Conservation (phyloP, 2,113 vertebrate species). For the Microcebus griseorufus region DNA sequence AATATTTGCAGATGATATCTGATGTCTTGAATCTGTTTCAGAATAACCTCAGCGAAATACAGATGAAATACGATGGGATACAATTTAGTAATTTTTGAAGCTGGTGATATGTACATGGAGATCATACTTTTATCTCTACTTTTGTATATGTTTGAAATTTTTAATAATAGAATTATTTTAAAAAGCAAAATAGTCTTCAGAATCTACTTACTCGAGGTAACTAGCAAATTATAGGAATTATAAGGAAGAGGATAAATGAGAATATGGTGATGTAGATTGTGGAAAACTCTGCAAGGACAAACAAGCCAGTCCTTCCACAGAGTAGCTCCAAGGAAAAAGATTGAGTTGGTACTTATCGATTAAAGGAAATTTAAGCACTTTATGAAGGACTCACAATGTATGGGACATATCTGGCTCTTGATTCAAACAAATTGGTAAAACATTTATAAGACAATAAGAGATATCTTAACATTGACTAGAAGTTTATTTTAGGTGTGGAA, state of each 20-base stretch:
- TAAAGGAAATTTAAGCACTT: background rate
- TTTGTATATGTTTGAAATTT: background rate
- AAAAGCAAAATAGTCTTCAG: background rate
- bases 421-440: background rate
- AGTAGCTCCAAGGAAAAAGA: background rate
- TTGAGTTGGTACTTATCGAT: background rate
- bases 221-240: background rate
- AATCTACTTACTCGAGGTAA: background rate
- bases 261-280: background rate
- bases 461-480: background rate
- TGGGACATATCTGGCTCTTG: background rate
- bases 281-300: background rate
- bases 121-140: background rate
- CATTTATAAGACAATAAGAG: background rate
- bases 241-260: background rate
- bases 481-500: background rate
- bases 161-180: background rate
- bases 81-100: background rate
- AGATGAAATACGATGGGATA: background rate
- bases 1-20: background rate
- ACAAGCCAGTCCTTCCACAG: background rate
- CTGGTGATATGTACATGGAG: background rate
- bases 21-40: background rate
- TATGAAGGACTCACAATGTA: background rate
- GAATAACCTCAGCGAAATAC: background rate